Evolutionary conservation across 2,797 vertebrate species (phyloP), one percentile per base, ranked within the genome.

Genomic region (Leptodactylus fallax): DNA sequence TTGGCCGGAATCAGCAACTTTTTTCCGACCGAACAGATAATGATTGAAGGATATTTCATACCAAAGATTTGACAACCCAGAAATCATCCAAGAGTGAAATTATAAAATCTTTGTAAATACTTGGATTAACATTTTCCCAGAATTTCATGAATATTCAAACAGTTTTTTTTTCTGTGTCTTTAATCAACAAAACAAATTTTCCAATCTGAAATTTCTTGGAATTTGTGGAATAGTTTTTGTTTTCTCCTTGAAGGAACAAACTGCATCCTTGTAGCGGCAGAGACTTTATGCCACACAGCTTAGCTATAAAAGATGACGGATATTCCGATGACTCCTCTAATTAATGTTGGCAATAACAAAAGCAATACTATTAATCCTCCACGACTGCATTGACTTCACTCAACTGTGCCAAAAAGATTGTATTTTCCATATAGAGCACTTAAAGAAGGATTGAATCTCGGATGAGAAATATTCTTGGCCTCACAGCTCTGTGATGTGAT

Each of bases 321-420:
- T 83, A 82, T 89, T 90, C 87, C 1, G 77, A 77, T 36, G 69
- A 87, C 79, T 11, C 17, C 71, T 91, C 58, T 69, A 84, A 85
- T 90, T 81, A 21, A 47, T 81, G 83, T 79, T 45, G 90, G 51
- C 58, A 88, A 91, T 88, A 92, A 86, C 79, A 89, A 91, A 90
- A 91, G 5, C 79, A 90, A 25, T 81, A 83, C 3, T 79, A 86
- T 90, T 92, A 81, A 85, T 90, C 87, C 90, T 27, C 85, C 74
- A 84, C 65, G 21, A 90, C 90, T 90, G 65, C 90, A 91, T 89
- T 82, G 21, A 67, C 65, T 79, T 80, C 91, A 88, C 87, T 90
- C 90, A 87, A 89, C 90, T 63, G 83, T 91, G 91, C 91, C 91
- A 92, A 91, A 92, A 88, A 72, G 82, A 90, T 91, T 90, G 90